phyloP scores from a whole-genome alignment of 2,113 vertebrate species.

The Pangasianodon hypophthalmus region DNA sequence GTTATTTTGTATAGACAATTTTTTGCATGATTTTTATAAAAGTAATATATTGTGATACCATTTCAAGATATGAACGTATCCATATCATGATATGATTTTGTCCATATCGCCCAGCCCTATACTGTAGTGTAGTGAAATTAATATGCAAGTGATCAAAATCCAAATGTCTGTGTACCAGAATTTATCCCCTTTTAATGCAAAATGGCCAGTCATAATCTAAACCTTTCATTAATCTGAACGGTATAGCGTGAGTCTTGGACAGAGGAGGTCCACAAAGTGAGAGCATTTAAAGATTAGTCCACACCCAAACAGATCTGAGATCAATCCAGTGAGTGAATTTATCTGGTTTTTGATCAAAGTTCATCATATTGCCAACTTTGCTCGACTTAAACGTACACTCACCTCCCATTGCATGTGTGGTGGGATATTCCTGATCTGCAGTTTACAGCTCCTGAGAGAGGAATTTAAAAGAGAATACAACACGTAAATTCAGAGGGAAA shows the following conservation, averaged over 20 bases:
- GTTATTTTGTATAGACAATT: background rate
- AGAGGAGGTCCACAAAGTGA: background rate
- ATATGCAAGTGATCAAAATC: background rate
- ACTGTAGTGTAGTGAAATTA: background rate
- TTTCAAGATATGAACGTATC: background rate
- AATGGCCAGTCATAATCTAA: background rate
- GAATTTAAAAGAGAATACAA: background rate
- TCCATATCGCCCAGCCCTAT: too few species aligned
- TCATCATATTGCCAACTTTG: background rate
- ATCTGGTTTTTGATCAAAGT: background rate
- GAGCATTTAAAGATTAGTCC: background rate
- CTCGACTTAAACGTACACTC: conserved; percentile 60
- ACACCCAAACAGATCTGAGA: background rate
- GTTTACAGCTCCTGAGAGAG: conserved; percentile 85
- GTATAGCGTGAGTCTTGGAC: background rate
- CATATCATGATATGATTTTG: background rate
- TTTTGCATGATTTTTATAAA: background rate
- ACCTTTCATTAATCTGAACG: background rate
- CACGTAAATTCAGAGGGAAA: background rate
- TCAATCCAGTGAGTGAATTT: too few species aligned
- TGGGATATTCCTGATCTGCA: conserved; percentile 94
- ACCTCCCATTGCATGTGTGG: conserved; percentile 97
- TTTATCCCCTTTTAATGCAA: background rate
- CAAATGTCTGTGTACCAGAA: background rate
- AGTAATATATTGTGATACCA: background rate